Evolutionary conservation across 1,140 invertebrate genomes (phyloP).

Genomic region (Leucophenga varia): DNA sequence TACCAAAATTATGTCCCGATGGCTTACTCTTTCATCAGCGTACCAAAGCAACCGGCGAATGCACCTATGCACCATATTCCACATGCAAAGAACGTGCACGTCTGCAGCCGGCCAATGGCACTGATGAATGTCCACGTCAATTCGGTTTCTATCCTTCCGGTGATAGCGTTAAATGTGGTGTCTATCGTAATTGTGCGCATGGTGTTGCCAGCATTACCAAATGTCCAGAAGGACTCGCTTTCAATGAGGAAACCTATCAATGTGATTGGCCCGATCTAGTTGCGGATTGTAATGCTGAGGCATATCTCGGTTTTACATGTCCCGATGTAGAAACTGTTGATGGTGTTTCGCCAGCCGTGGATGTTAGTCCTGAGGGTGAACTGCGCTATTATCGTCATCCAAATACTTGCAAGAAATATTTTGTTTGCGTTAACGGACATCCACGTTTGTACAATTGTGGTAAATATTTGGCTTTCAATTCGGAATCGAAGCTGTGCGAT

Average conservation of each 20-base stretch:
- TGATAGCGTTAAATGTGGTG: conserved; percentile 72
- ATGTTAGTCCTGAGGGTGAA: conserved; percentile 59
- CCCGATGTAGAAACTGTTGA: conserved; percentile 54
- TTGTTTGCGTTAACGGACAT: conserved; percentile 74
- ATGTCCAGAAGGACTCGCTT: conserved; percentile 84
- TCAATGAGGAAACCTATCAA: conserved; percentile 72
- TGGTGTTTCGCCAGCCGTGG: conserved; percentile 51
- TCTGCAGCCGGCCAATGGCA: conserved; percentile 64
- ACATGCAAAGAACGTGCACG: conserved; percentile 71
- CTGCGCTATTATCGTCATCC: conserved; percentile 62
- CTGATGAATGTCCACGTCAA: conserved; percentile 78
- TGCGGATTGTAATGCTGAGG: conserved; percentile 73
- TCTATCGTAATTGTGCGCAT: conserved; percentile 81
- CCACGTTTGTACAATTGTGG: conserved; percentile 59
- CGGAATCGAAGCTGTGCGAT: conserved; percentile 44
- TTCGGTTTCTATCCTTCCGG: conserved; percentile 79
- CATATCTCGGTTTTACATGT: conserved; percentile 69
- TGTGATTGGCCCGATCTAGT: conserved; percentile 89
- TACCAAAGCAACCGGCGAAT: conserved; percentile 69
- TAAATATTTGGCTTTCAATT: conserved; percentile 50
- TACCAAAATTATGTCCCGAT: conserved; percentile 78
- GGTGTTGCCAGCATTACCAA: conserved; percentile 60
- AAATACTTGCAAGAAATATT: conserved; percentile 77
- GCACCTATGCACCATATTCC: conserved; percentile 78
- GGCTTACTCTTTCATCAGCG: conserved; percentile 82